Conservation (phyloP, 2,797 vertebrate species). For the Silurus aristotelis region DNA sequence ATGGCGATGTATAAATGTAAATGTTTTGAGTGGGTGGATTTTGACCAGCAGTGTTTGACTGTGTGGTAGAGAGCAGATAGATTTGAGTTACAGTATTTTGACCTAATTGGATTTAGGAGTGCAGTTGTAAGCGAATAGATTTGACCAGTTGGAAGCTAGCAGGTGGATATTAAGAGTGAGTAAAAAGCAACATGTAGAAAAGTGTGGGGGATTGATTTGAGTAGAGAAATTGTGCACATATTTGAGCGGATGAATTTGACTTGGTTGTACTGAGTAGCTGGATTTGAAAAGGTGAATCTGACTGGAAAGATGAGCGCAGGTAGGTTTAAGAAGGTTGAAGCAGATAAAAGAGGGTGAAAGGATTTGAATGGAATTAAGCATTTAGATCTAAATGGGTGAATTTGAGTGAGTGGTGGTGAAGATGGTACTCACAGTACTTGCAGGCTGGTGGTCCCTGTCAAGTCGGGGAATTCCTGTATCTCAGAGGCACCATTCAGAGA, state of each 20-base stretch:
- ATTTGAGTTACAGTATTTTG: too few relatives aligned
- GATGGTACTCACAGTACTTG: conserved; percentile 87
- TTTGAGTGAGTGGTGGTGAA: neutral
- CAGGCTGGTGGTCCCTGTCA: conserved; percentile 92
- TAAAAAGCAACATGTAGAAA: neutral
- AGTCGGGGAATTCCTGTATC: conserved; percentile 89
- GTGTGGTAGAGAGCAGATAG: too few relatives aligned
- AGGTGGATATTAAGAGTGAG: neutral
- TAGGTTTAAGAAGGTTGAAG: neutral
- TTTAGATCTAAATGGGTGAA: neutral
- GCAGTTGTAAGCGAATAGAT: neutral
- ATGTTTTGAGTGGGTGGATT: too few relatives aligned
- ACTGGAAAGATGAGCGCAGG: neutral
- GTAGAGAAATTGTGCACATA: too few relatives aligned
- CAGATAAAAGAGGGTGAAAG: too few relatives aligned
- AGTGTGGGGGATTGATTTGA: neutral
- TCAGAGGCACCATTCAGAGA: conserved; percentile 89
- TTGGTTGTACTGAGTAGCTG: neutral
- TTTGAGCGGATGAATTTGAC: neutral
- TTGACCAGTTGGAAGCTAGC: neutral
- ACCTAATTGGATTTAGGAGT: too few relatives aligned
- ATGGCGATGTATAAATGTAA: too few relatives aligned
- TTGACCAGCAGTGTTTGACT: too few relatives aligned
- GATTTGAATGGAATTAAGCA: too few relatives aligned
- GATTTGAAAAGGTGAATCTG: neutral